Evolutionary conservation across 2,888 invertebrate genomes (phyloP).

Genomic region (Eupeodes luniger): DNA sequence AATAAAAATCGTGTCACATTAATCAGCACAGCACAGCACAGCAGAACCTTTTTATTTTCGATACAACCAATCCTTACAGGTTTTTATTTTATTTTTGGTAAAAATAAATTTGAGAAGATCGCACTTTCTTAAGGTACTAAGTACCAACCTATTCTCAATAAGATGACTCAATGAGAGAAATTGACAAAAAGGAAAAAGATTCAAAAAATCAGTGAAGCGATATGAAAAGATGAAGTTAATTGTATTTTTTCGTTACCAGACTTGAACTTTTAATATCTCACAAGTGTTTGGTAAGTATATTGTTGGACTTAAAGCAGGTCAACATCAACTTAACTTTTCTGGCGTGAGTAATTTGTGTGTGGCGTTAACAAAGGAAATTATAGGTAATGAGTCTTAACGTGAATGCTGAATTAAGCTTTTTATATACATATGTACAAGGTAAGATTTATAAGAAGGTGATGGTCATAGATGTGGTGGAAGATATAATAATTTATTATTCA

Average conservation of each 20-base stretch:
- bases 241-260: not conserved
- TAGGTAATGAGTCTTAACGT: not conserved
- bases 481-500: not conserved
- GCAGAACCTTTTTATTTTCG: not conserved
- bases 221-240: not conserved
- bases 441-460: conserved; percentile 12
- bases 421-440: not conserved
- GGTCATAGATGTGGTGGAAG: not conserved
- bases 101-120: conserved; percentile 21
- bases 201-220: not conserved
- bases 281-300: not conserved
- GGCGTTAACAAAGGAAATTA: conserved; percentile 8
- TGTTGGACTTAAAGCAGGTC: not conserved
- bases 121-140: conserved; percentile 12
- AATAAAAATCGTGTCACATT: conserved; percentile 41
- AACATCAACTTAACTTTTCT: not conserved
- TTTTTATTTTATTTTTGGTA: conserved; percentile 3
- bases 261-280: not conserved
- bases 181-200: not conserved
- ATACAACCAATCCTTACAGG: conserved; percentile 10
- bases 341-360: conserved; percentile 7
- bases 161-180: conserved; percentile 29
- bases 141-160: not conserved
- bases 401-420: not conserved
- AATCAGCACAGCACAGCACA: conserved; percentile 47